phyloP scores from a whole-genome alignment of 2,888 invertebrate genomes.

The Parthenolecanium corni region DNA sequence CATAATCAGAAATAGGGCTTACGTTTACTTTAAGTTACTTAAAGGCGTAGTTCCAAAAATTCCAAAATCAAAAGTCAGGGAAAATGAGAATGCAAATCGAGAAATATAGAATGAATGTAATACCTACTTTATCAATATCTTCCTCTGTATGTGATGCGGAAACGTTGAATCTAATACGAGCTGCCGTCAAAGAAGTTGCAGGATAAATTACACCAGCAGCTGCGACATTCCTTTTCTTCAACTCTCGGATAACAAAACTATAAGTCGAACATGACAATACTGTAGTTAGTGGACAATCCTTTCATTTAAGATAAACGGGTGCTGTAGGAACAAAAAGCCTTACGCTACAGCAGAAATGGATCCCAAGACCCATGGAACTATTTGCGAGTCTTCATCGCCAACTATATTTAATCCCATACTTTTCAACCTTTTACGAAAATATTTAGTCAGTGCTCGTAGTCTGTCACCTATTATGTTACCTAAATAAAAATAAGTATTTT shows the following conservation, averaged over 20 bases:
- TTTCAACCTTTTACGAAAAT: slow-evolving; percentile 64
- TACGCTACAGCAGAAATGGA: slow-evolving; percentile 88
- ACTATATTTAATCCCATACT: slow-evolving; percentile 83
- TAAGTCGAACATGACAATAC: background rate
- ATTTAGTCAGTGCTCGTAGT: slow-evolving; percentile 59
- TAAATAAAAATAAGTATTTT: background rate
- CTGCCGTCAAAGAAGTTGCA: slow-evolving; percentile 85
- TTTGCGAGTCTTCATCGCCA: slow-evolving; percentile 89
- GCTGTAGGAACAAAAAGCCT: slow-evolving; percentile 31
- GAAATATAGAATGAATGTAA: background rate
- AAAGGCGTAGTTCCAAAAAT: no score
- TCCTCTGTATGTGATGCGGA: slow-evolving; percentile 91
- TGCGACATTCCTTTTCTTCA: slow-evolving; percentile 71
- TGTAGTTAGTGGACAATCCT: no score
- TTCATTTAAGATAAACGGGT: background rate
- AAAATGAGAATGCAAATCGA: no score
- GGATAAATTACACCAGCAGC: slow-evolving; percentile 95
- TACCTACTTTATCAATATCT: slow-evolving; percentile 66
- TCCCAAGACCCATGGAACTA: slow-evolving; percentile 90
- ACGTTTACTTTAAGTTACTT: no score
- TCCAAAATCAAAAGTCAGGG: no score
- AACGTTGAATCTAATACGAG: slow-evolving; percentile 84
- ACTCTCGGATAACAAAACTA: slow-evolving; percentile 68
- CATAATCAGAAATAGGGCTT: no score
- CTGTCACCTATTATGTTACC: slow-evolving; percentile 4